Base-by-base conservation (phyloP, 2,888 invertebrate species). In the Tyria jacobaeae region DNA sequence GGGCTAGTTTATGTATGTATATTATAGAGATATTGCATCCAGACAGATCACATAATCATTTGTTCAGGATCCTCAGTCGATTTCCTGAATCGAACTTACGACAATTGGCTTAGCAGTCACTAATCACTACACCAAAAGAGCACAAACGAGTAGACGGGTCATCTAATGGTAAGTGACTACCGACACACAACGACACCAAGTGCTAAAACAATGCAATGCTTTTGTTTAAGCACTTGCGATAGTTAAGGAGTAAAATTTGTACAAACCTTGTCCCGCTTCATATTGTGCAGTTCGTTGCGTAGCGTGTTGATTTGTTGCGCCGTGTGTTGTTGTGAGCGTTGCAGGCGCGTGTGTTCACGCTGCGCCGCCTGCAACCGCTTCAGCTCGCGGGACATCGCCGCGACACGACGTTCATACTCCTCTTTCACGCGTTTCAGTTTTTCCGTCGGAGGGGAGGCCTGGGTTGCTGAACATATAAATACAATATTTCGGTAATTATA, bases 191-290 rank as follows among this genome's bases (percentile, higher is more conserved):
- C n/a, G n/a, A n/a, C n/a, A n/a, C n/a, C n/a, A n/a, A n/a, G n/a
- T n/a, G n/a, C n/a, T n/a, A n/a, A n/a, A n/a, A n/a, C n/a, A n/a
- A n/a, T n/a, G n/a, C n/a, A n/a, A n/a, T n/a, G n/a, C n/a, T n/a
- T n/a, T n/a, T n/a, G n/a, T n/a, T n/a, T n/a, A n/a, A n/a, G n/a
- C n/a, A n/a, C n/a, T n/a, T n/a, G 25, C 7, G 6, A 2, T 5
- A 27, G 25, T 6, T 7, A 6, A 3, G 7, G 12, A 4, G 3
- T 12, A 44, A 44, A 0, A 10, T 14, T 9, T 12, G 35, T 1
- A 0, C 27, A n/a, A 59, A 98, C 97, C 89, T 97, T 97, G 87
- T 99, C 99, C 35, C 99, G 94, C 92, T 99, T 99, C 17, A 98
- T 98, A 75, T 96, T 96, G 81, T 95, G 95, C 69, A 99, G 98